Evolutionary conservation across 2,888 invertebrate species (phyloP).

Genomic region (Dryobotodes eremita): DNA sequence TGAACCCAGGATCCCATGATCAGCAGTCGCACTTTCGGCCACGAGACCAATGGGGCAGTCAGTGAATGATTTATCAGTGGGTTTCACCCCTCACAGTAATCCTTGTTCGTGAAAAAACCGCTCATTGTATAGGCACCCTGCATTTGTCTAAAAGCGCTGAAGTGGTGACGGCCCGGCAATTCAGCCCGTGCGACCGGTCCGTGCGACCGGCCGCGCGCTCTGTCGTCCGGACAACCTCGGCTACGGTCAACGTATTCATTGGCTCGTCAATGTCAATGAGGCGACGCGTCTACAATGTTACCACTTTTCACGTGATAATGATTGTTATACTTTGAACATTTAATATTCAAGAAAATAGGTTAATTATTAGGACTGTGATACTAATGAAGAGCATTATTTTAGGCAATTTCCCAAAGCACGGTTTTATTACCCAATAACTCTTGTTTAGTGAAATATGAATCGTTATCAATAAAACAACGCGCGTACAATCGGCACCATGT

Average conservation of each 20-base stretch:
- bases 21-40: neutral
- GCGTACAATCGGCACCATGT: neutral
- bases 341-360: neutral
- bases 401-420: neutral
- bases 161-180: too few species aligned
- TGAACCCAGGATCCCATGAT: neutral
- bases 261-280: conserved; percentile 14
- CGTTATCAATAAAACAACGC: neutral
- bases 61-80: neutral
- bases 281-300: neutral
- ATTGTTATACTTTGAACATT: neutral
- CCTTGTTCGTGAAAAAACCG: neutral
- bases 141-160: neutral
- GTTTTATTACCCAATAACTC: neutral
- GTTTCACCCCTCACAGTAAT: neutral
- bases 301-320: neutral
- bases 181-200: neutral
- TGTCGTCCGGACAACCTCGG: neutral
- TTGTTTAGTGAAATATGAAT: conserved; percentile 14
- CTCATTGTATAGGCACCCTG: neutral
- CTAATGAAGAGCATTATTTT: neutral
- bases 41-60: neutral
- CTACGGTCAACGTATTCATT: conserved; percentile 10
- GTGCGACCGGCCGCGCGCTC: neutral
- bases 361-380: neutral